Evolutionary conservation across 2,113 vertebrate genomes (phyloP).

Genomic region (Salvelinus sp.): DNA sequence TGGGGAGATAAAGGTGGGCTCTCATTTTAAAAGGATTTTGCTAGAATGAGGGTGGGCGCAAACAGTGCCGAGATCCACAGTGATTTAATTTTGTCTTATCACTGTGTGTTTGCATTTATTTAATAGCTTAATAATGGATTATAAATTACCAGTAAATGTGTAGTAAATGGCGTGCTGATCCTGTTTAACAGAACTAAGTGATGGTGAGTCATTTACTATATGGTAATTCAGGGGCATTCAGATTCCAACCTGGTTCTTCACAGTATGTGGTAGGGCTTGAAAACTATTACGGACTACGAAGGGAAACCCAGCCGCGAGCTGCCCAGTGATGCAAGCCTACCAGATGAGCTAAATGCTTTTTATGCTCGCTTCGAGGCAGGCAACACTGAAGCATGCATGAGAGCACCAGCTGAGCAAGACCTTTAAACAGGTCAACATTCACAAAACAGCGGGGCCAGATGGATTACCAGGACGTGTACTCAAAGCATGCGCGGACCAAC

Average conservation of each 20-base stretch:
- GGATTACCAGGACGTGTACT: too few relatives aligned
- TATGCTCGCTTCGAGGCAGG: too few relatives aligned
- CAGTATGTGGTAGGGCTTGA: not conserved
- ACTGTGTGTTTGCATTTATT: not conserved
- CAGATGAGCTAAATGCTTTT: too few relatives aligned
- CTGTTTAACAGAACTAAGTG: not conserved
- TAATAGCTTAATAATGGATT: too few relatives aligned
- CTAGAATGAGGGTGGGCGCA: conserved; percentile 40
- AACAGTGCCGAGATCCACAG: not conserved
- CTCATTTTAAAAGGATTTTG: conserved; percentile 64
- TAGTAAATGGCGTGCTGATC: conserved; percentile 17
- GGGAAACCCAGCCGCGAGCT: too few relatives aligned
- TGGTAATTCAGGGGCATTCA: not conserved
- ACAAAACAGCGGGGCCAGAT: too few relatives aligned
- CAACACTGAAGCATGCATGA: too few relatives aligned
- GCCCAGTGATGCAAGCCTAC: too few relatives aligned
- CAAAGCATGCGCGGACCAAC: too few relatives aligned
- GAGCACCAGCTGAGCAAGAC: too few relatives aligned
- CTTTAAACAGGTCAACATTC: too few relatives aligned
- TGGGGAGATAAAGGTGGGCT: conserved; percentile 32
- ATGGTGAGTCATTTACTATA: conserved; percentile 19
- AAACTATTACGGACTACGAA: too few relatives aligned
- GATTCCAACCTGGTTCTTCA: not conserved
- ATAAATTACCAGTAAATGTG: not conserved
- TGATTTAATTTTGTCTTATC: conserved; percentile 31